Conservation (phyloP, 92 coral and sea anemone genomes). For the Palythoa heliodiscus region DNA sequence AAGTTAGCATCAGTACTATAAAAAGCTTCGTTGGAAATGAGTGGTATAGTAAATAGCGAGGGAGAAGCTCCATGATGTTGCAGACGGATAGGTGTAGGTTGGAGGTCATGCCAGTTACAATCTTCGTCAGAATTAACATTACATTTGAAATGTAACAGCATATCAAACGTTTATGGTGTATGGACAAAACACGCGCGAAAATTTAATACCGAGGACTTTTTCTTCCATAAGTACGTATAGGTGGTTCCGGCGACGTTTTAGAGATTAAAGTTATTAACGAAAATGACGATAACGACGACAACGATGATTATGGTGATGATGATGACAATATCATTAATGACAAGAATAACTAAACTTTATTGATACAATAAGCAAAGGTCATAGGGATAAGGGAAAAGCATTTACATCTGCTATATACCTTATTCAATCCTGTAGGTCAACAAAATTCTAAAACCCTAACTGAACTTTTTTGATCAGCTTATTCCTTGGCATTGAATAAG, state of each 20-base stretch:
- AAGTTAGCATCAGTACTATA: too few relatives aligned
- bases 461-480: too few relatives aligned
- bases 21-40: too few relatives aligned
- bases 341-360: neutral
- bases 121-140: neutral
- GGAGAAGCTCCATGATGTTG: too few relatives aligned
- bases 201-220: neutral
- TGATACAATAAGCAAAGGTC: neutral
- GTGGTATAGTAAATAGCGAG: too few relatives aligned
- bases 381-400: neutral
- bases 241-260: too few relatives aligned
- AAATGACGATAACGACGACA: neutral
- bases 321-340: neutral
- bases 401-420: neutral
- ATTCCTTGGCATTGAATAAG: too few relatives aligned
- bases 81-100: too few relatives aligned
- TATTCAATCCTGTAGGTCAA: too few relatives aligned
- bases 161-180: neutral
- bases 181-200: neutral
- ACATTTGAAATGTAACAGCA: neutral
- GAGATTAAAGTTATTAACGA: neutral
- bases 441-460: too few relatives aligned
- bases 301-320: neutral
- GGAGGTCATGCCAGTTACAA: too few relatives aligned
- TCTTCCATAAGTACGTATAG: too few relatives aligned